Evolutionary conservation across 2,113 vertebrate species (phyloP).

Genomic region (Mugil cephalus): DNA sequence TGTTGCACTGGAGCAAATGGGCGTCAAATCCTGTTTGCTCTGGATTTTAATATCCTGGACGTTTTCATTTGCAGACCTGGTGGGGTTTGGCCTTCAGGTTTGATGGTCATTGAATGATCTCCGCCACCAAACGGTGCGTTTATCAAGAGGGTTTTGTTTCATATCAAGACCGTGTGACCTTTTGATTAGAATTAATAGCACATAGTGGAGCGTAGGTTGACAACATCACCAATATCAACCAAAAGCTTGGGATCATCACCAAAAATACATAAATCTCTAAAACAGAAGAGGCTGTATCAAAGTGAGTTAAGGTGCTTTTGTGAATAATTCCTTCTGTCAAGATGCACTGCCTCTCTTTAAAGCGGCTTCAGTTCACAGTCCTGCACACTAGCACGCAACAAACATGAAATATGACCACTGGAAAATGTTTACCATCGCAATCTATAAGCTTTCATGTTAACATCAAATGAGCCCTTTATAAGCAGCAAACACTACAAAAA

Average conservation of each 20-base stretch:
- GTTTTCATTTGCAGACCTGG: constrained; percentile 3
- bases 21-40: constrained; percentile 56
- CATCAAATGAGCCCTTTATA: neutral
- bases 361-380: neutral
- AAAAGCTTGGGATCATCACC: neutral
- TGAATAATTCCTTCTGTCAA: too few relatives aligned
- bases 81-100: neutral
- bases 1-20: constrained; percentile 8
- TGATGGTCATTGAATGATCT: too few relatives aligned
- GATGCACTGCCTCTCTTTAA: neutral
- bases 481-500: neutral
- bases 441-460: neutral
- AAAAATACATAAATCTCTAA: too few relatives aligned
- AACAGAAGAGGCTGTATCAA: too few relatives aligned
- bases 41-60: constrained; percentile 40
- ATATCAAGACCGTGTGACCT: too few relatives aligned
- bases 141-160: too few relatives aligned
- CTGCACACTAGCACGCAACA: neutral
- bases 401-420: neutral
- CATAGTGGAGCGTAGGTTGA: too few relatives aligned
- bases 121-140: too few relatives aligned
- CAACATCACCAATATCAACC: too few relatives aligned
- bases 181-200: too few relatives aligned
- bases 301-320: too few relatives aligned
- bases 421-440: too few relatives aligned